These are phyloP conservation scores for Morelia viridis DNA, from an alignment of 2,797 vertebrate genomes.

Conservation along the genomic window DNA sequence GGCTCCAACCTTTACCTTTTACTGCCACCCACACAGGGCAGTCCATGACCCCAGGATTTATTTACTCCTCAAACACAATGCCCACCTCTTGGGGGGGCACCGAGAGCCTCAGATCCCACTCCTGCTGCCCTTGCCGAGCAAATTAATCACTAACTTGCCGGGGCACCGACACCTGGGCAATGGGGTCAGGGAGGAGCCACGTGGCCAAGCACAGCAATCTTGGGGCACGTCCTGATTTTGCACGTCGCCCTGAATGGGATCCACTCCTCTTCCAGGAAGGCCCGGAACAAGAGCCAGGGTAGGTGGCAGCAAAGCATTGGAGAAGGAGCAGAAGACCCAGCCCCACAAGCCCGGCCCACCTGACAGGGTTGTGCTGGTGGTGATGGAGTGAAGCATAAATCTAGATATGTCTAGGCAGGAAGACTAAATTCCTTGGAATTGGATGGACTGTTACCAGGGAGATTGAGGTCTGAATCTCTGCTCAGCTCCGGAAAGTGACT, in stretches of 20 bases:
- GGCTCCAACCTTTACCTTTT: neutral
- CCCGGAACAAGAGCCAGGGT: neutral
- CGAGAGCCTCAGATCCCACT: neutral
- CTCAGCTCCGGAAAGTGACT: too few relatives aligned
- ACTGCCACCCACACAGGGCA: neutral
- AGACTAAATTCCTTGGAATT: too few relatives aligned
- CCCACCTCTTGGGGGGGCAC: neutral
- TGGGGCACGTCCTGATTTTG: neutral
- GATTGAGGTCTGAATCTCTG: too few relatives aligned
- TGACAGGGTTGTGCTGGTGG: too few relatives aligned
- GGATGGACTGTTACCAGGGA: too few relatives aligned
- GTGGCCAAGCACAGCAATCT: neutral
- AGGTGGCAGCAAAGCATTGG: too few relatives aligned
- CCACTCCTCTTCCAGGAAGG: neutral
- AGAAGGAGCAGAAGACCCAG: neutral
- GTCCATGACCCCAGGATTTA: constrained; percentile 20
- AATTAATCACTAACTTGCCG: constrained; percentile 34
- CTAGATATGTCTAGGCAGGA: too few relatives aligned
- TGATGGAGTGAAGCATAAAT: too few relatives aligned
- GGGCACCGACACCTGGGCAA: neutral
- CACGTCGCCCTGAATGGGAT: fast-evolving
- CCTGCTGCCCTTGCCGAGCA: neutral
- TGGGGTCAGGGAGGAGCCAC: neutral
- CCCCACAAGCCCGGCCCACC: too few relatives aligned
- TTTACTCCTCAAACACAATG: constrained; percentile 23